Conservation (phyloP, 1,140 invertebrate species). For the Heliconius nattereri region DNA sequence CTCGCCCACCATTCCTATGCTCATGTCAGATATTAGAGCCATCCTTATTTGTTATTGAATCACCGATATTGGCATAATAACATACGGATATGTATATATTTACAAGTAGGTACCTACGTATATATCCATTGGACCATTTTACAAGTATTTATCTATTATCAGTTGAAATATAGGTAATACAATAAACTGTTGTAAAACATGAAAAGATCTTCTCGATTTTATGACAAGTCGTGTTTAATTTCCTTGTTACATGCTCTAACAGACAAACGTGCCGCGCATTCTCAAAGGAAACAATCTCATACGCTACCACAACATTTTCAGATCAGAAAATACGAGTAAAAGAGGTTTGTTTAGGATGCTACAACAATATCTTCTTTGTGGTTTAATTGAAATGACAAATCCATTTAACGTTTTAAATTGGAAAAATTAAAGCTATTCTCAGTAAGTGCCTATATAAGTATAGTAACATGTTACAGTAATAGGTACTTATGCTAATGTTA, state of each 20-base stretch:
- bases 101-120: too few species aligned
- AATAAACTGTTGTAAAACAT: constrained; percentile 11
- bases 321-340: constrained; percentile 40
- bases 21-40: not conserved
- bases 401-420: constrained; percentile 16
- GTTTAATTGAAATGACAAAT: constrained; percentile 30
- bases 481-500: not conserved
- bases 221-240: constrained; percentile 39
- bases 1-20: too few species aligned
- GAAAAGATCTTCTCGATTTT: constrained; percentile 26
- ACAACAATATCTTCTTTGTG: constrained; percentile 38
- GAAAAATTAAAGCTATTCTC: constrained; percentile 4
- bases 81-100: too few species aligned
- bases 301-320: constrained; percentile 46
- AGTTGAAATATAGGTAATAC: not conserved
- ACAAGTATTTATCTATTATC: not conserved
- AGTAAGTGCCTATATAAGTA: not conserved
- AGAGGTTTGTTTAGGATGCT: constrained; percentile 46
- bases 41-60: not conserved
- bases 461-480: not conserved
- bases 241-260: constrained; percentile 39
- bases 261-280: constrained; percentile 43
- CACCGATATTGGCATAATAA: too few species aligned
- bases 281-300: constrained; percentile 51
- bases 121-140: too few species aligned